A percentile compares a stretch with the other conserved stretches of the same genome.
These are phyloP conservation scores for Synanthedon andrenaeformis DNA, from an alignment of 2,888 invertebrate genomes.

Conservation along the genomic window DNA sequence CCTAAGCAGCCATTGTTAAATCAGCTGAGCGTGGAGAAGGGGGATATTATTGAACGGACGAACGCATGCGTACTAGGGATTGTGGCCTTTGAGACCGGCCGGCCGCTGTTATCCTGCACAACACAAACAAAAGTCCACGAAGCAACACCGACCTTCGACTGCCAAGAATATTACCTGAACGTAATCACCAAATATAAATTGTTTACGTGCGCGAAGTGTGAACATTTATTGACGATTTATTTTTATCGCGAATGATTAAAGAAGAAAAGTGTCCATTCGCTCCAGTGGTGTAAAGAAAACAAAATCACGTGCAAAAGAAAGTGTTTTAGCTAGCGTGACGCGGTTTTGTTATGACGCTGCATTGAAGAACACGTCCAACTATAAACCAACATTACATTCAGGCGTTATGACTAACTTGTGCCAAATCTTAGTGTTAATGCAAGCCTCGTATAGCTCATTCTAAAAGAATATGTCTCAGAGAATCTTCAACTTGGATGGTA, in stretches of 20 bases:
- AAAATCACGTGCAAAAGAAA: constrained; percentile 60
- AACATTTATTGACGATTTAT: not conserved
- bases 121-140: constrained; percentile 56
- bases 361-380: constrained; percentile 10
- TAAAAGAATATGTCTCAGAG: no score
- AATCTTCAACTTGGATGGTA: no score
- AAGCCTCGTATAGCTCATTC: no score
- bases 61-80: constrained; percentile 45
- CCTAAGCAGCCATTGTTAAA: constrained; percentile 3
- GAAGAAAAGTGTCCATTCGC: not conserved
- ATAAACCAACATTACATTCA: no score
- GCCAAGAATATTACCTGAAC: constrained; percentile 7
- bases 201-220: not conserved
- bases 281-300: constrained; percentile 26
- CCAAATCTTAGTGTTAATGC: no score
- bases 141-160: constrained; percentile 48
- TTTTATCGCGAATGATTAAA: not conserved
- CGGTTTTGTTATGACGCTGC: constrained; percentile 29
- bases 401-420: no score
- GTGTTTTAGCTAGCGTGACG: constrained; percentile 55
- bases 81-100: constrained; percentile 5
- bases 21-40: constrained; percentile 22
- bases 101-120: constrained; percentile 35
- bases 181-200: not conserved
- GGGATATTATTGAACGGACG: constrained; percentile 47